Evolutionary conservation across 1,140 invertebrate genomes (phyloP).

Genomic region (Watersipora subatra): DNA sequence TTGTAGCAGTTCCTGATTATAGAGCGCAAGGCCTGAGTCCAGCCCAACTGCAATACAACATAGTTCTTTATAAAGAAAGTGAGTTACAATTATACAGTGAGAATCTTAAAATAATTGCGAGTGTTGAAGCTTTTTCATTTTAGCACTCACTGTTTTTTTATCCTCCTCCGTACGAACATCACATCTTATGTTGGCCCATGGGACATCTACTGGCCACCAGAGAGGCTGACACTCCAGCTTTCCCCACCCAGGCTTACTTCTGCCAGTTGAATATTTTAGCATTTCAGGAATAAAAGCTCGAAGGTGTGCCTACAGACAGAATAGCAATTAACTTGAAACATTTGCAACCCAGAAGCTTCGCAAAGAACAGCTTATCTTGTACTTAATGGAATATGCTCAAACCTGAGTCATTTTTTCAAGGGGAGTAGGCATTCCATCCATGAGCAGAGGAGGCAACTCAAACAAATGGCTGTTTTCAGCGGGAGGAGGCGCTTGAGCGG

Average conservation of each 20-base stretch:
- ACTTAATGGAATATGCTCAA: no score
- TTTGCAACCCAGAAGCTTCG: not conserved
- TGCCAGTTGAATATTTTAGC: slow-evolving; percentile 90
- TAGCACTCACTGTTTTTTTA: slow-evolving; percentile 73
- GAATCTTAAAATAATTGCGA: no score
- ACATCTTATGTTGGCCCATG: slow-evolving; percentile 95
- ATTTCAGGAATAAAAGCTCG: slow-evolving; percentile 92
- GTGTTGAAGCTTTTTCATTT: no score
- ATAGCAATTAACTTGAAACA: no score
- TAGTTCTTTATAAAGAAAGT: not conserved
- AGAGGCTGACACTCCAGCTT: slow-evolving; percentile 81
- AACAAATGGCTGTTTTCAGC: slow-evolving; percentile 82
- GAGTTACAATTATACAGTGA: not conserved
- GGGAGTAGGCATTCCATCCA: slow-evolving; percentile 89
- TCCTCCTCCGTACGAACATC: slow-evolving; percentile 88
- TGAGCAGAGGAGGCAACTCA: slow-evolving; percentile 84
- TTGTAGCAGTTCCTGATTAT: slow-evolving; percentile 98
- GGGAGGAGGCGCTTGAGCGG: slow-evolving; percentile 80
- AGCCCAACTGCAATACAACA: slow-evolving; percentile 64
- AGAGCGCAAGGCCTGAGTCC: slow-evolving; percentile 91
- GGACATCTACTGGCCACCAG: slow-evolving; percentile 94
- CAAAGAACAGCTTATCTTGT: no score
- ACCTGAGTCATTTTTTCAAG: slow-evolving; percentile 96
- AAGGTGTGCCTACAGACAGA: slow-evolving; percentile 56
- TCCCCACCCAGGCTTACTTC: slow-evolving; percentile 94